phyloP scores from a whole-genome alignment of 23 tunicate genomes.

The Corella eumyota region DNA sequence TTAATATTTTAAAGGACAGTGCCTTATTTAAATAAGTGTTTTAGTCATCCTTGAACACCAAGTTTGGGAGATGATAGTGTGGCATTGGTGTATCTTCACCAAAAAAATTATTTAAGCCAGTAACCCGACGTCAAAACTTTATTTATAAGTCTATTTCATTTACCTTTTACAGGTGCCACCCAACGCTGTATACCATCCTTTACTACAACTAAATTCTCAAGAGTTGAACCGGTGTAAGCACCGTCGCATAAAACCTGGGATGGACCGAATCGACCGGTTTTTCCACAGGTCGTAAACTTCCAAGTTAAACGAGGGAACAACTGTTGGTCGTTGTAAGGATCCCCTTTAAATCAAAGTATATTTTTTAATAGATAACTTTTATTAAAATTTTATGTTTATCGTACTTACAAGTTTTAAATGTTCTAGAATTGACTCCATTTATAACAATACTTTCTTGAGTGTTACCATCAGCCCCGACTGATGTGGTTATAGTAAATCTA shows the following conservation, averaged over 20 bases:
- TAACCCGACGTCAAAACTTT: no score
- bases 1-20: no score
- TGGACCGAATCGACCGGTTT: slow-evolving; percentile 71
- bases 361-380: neutral
- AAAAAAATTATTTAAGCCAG: no score
- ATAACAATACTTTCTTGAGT: slow-evolving; percentile 31
- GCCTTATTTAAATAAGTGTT: no score
- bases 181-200: slow-evolving; percentile 72
- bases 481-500: slow-evolving; percentile 36
- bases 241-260: slow-evolving; percentile 48
- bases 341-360: slow-evolving; percentile 15
- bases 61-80: no score
- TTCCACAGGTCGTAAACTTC: slow-evolving; percentile 60
- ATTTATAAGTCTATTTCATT: neutral
- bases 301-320: slow-evolving; percentile 48
- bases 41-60: no score
- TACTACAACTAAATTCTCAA: slow-evolving; percentile 37
- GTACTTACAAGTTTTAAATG: slow-evolving; percentile 33
- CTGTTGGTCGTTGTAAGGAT: slow-evolving; percentile 62
- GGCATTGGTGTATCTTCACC: no score
- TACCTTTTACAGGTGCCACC: slow-evolving; percentile 63
- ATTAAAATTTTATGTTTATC: neutral
- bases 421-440: slow-evolving; percentile 12
- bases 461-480: slow-evolving; percentile 25
- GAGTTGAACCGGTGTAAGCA: slow-evolving; percentile 24